Conservation (phyloP, 2,113 vertebrate genomes). For the Manacus vitellinus region DNA sequence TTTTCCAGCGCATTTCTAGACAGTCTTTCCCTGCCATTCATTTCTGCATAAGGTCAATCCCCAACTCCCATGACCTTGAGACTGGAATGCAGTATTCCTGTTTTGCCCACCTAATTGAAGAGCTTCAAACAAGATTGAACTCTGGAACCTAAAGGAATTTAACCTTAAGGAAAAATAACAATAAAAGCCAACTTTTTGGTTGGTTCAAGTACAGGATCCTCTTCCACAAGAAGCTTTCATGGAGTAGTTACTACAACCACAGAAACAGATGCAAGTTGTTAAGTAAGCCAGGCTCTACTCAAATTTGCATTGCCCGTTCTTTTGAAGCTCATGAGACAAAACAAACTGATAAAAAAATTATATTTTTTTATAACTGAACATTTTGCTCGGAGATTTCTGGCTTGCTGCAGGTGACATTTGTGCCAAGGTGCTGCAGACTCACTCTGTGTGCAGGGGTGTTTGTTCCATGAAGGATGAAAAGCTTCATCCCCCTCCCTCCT, state of each 20-base stretch:
- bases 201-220: not conserved
- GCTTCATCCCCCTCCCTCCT: not conserved
- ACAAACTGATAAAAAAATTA: not conserved
- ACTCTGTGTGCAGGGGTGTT: not conserved
- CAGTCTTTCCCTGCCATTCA: not conserved
- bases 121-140: not conserved
- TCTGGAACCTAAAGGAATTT: not conserved
- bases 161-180: not conserved
- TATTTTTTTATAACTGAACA: not conserved
- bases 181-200: not conserved
- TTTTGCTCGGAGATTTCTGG: not conserved
- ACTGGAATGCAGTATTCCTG: not conserved
- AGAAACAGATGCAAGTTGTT: not conserved
- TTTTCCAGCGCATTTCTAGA: not conserved
- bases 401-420: not conserved
- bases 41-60: not conserved
- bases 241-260: not conserved
- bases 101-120: not conserved
- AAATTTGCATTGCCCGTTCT: not conserved
- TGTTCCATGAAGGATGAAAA: not conserved
- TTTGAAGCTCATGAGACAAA: not conserved
- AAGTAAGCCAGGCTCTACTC: not conserved
- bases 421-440: not conserved
- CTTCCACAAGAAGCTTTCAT: not conserved
- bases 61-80: not conserved